Base-by-base conservation (phyloP, 2,113 vertebrate genomes). In the Gallinago jamesoni region DNA sequence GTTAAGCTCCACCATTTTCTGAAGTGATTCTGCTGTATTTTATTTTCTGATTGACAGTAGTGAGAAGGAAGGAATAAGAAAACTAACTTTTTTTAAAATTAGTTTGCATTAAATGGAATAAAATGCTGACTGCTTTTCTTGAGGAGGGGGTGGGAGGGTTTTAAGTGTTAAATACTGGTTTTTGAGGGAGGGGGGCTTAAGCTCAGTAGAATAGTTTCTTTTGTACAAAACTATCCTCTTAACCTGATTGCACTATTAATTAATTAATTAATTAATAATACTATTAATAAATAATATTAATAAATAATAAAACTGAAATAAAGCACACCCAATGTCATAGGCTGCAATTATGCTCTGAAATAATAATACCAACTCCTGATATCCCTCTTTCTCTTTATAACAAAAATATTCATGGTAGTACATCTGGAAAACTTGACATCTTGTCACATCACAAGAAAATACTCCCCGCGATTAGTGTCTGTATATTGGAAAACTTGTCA, bases 21-120 rank as follows among this genome's bases (percentile, higher is more conserved):
- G 12, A 56, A 59, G 14, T 47, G 43, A 84, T 45, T 70, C 30
- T 64, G 9, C 7, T 60, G 23, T 22, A 48, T 55, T 86, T 79
- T 33, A n/a, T 92, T 66, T 94, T 89, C n/a, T 86, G 90, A 90
- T 86, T 93, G 72, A 93, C 57, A 81, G 50, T n/a, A 90, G 47
- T 35, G 28, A 87, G 25, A 45, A 89, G 62, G 60, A 63, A 1
- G 5, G 9, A 77, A 45, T 41, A 77, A 90, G 14, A 75, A 77
- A 62, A 2, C 12, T 50, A 45, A 67, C 10, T 8, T 52, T 80
- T 92, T 78, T 69, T 22, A 10, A 3, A 93, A 60, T 18, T 57
- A 3, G 70, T 93, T 91, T 90, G 6, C 50, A 76, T 83, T 90
- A 31, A 47, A 50, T 48, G 43, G 14, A 84, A 31, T 28, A 89